Percentiles rank a stretch among this genome's conserved stretches.
Conservation (phyloP, 2,113 vertebrate species). For the Ictalurus furcatus region DNA sequence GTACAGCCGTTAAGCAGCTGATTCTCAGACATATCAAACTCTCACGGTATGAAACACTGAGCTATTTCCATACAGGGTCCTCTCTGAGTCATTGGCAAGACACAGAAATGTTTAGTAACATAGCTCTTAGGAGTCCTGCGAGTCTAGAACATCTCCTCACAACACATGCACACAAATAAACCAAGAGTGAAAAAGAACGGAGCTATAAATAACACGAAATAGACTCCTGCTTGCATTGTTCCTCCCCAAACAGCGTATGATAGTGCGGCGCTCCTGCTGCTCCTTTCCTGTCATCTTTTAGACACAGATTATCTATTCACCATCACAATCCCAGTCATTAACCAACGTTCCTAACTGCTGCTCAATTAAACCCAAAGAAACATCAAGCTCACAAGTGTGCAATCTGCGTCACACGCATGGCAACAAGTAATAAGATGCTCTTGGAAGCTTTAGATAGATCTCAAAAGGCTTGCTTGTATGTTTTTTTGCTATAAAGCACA, state of each 20-base stretch:
- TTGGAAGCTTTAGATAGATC: slow-evolving; percentile 23
- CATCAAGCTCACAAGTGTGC: background rate
- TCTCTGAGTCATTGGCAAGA: slow-evolving; percentile 16
- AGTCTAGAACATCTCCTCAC: slow-evolving; percentile 6
- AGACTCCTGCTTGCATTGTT: slow-evolving; percentile 22
- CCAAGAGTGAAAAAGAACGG: slow-evolving; percentile 7
- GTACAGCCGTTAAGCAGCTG: background rate
- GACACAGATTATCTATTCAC: slow-evolving; percentile 3
- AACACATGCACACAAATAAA: slow-evolving; percentile 32
- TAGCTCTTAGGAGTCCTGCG: background rate
- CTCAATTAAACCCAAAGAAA: slow-evolving; percentile 33
- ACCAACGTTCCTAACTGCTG: background rate
- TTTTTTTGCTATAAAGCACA: slow-evolving; percentile 25
- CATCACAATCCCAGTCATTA: slow-evolving; percentile 21
- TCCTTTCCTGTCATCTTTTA: background rate
- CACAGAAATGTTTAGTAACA: slow-evolving; percentile 33
- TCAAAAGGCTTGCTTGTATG: slow-evolving; percentile 2
- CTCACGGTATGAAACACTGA: background rate
- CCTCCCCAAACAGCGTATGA: slow-evolving; percentile 19
- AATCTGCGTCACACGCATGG: slow-evolving; percentile 17
- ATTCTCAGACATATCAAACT: background rate
- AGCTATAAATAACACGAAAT: slow-evolving; percentile 40
- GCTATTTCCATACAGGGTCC: slow-evolving; percentile 3
- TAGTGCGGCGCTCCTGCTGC: background rate
- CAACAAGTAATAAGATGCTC: slow-evolving; percentile 22